Conservation (phyloP, 2,113 vertebrate species). For the Sturnus vulgaris region DNA sequence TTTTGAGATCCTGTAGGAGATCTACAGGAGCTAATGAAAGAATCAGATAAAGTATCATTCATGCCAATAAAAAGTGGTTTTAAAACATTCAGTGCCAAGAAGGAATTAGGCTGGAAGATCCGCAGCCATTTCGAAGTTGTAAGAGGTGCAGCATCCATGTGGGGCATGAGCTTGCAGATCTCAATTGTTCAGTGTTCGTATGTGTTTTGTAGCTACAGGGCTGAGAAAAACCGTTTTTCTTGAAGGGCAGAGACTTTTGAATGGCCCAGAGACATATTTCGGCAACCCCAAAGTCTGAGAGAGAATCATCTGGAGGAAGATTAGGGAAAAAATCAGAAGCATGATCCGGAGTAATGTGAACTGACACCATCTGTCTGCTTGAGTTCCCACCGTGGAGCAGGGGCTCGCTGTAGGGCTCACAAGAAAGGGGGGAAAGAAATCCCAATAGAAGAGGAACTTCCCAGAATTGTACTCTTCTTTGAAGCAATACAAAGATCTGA, state of each 20-base stretch:
- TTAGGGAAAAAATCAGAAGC: neutral
- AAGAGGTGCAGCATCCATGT: neutral
- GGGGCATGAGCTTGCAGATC: neutral
- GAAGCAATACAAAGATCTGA: neutral
- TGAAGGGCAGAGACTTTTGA: neutral
- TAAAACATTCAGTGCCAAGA: neutral
- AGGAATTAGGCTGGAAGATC: neutral
- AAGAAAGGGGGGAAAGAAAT: neutral
- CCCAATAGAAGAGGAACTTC: neutral
- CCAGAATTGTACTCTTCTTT: neutral
- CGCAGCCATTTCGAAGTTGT: neutral
- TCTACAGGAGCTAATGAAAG: slow-evolving; percentile 2
- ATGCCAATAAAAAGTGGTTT: neutral
- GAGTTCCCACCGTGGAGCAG: neutral
- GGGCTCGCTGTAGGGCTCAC: neutral
- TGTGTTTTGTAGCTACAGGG: neutral
- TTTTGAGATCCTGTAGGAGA: slow-evolving; percentile 34
- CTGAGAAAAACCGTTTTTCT: neutral
- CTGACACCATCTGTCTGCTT: neutral
- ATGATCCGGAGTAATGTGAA: neutral
- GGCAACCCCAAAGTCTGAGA: neutral
- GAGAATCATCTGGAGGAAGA: neutral
- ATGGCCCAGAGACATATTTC: neutral
- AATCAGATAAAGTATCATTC: neutral
- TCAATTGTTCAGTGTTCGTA: neutral